Evolutionary conservation across 2,113 vertebrate species (phyloP).

Genomic region (Dipodomys ordii): DNA sequence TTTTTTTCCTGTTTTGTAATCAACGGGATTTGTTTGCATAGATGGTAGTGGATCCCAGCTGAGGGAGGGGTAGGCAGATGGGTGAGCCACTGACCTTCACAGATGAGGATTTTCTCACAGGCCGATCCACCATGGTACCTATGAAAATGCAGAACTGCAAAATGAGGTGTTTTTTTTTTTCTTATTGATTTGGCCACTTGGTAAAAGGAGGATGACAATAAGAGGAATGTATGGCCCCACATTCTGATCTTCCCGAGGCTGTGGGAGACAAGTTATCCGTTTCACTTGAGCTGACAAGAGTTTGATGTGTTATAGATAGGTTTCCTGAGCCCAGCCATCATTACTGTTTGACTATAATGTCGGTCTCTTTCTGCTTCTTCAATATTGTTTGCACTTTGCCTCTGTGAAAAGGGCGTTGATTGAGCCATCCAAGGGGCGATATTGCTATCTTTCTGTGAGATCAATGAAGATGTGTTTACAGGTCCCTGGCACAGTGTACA

Average conservation of each 20-base stretch:
- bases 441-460: conserved; percentile 95
- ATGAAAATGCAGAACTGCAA: conserved; percentile 83
- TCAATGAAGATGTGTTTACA: conserved; percentile 99
- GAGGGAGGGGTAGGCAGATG: neutral
- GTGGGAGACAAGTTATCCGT: conserved; percentile 90
- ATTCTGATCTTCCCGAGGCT: conserved; percentile 90
- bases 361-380: conserved; percentile 91
- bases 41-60: neutral
- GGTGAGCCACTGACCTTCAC: conserved; percentile 52
- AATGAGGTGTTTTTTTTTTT: conserved; percentile 69
- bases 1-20: conserved; percentile 54
- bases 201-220: conserved; percentile 88
- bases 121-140: conserved; percentile 43
- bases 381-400: conserved; percentile 94
- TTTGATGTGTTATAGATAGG: conserved; percentile 95
- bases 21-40: conserved; percentile 40
- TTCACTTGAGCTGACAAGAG: conserved; percentile 94
- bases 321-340: conserved; percentile 91
- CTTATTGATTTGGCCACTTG: conserved; percentile 84
- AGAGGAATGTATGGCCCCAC: conserved; percentile 85
- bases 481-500: conserved; percentile 92
- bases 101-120: conserved; percentile 44
- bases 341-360: conserved; percentile 95
- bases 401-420: conserved; percentile 94
- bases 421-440: conserved; percentile 92